Conservation (phyloP, 2,888 invertebrate genomes). For the Branchinecta sandiegonensis region DNA sequence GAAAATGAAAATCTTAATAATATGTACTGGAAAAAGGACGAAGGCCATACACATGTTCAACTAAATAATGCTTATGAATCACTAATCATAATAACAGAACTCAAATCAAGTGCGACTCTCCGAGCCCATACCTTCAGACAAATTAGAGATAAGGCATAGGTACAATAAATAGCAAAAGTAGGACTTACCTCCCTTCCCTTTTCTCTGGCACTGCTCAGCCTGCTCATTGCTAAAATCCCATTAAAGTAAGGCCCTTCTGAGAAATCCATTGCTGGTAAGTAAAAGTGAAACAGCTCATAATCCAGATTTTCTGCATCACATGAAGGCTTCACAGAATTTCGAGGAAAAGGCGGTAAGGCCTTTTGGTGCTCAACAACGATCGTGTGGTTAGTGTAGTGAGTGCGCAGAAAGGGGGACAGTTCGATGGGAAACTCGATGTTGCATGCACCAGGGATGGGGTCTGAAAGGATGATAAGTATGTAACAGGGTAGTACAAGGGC, state of each 20-base stretch:
- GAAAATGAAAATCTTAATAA: no score
- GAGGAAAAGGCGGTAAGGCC: conserved; percentile 36
- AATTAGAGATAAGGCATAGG: not conserved
- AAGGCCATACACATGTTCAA: no score
- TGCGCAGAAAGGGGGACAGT: conserved; percentile 46
- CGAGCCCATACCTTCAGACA: no score
- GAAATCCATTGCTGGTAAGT: conserved; percentile 44
- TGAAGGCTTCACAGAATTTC: conserved; percentile 32
- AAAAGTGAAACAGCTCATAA: conserved; percentile 47
- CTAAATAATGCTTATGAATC: no score
- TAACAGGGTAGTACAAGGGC: no score
- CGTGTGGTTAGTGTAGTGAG: conserved; percentile 35
- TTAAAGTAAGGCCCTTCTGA: conserved; percentile 44
- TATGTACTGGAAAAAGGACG: no score
- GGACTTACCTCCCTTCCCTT: conserved; percentile 42
- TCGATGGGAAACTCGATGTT: conserved; percentile 50
- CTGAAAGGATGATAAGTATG: conserved; percentile 37
- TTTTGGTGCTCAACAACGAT: conserved; percentile 41
- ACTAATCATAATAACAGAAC: no score
- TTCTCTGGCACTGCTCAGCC: conserved; percentile 39
- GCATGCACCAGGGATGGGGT: conserved; percentile 63
- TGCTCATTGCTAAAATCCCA: conserved; percentile 46
- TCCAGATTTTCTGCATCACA: conserved; percentile 35
- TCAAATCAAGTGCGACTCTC: no score
- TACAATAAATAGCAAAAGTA: conserved; percentile 26